Conservation (phyloP, 2,888 invertebrate genomes). For the Scaptomyza tumidula region DNA sequence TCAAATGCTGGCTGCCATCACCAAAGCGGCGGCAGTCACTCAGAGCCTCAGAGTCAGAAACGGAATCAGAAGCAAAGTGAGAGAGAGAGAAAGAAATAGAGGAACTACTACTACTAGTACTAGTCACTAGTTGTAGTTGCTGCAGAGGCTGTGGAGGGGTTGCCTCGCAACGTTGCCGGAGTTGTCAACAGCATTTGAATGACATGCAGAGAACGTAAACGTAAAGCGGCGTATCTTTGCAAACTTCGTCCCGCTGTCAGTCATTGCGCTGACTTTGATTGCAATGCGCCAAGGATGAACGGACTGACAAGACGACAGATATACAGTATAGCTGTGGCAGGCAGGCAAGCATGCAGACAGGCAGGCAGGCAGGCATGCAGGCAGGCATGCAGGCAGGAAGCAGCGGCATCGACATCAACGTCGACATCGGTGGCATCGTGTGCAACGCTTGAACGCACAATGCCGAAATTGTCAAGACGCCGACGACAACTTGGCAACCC, state of each 20-base stretch:
- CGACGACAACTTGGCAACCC: constrained; percentile 29
- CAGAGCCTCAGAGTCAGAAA: constrained; percentile 31
- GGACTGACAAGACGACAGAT: constrained; percentile 13
- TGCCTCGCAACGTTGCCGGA: constrained; percentile 15
- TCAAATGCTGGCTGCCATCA: constrained; percentile 70
- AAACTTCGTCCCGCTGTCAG: constrained; percentile 9
- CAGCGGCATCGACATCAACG: constrained; percentile 1
- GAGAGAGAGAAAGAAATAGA: not conserved
- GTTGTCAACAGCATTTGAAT: constrained; percentile 78
- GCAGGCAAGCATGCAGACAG: not conserved
- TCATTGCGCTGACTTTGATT: constrained; percentile 75
- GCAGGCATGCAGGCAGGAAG: not conserved
- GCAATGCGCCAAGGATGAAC: constrained; percentile 76
- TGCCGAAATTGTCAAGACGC: constrained; percentile 73
- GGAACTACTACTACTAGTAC: not conserved
- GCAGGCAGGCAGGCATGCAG: not conserved
- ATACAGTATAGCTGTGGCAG: constrained; percentile 11
- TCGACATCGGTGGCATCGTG: constrained; percentile 26
- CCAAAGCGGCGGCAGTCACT: constrained; percentile 58
- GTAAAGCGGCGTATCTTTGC: constrained; percentile 18
- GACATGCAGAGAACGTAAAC: constrained; percentile 54
- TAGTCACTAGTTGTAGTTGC: not conserved
- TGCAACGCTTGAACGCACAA: constrained; percentile 69
- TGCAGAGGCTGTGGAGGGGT: not conserved
- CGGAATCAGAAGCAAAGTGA: constrained; percentile 24